Conservation (phyloP, 2,113 vertebrate genomes). For the Anarrhichthys ocellatus region DNA sequence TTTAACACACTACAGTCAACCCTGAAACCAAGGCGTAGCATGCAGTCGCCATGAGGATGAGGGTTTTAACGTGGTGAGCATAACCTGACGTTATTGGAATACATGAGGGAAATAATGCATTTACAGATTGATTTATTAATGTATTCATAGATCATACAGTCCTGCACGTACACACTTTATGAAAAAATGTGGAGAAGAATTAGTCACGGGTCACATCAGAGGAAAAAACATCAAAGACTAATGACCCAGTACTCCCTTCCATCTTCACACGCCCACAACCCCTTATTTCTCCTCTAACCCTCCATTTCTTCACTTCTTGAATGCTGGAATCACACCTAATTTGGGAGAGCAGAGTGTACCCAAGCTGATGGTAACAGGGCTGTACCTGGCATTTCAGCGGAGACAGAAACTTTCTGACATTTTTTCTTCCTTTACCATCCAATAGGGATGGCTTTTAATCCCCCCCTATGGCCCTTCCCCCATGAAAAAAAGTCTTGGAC, state of each 20-base stretch:
- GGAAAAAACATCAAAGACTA: conserved; percentile 43
- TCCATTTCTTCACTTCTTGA: conserved; percentile 39
- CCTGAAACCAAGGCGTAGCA: conserved; percentile 26
- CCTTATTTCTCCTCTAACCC: conserved; percentile 32
- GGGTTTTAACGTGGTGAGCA: conserved; percentile 13
- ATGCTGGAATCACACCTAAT: conserved; percentile 68
- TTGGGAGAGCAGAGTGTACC: conserved; percentile 80
- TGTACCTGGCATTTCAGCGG: conserved; percentile 73
- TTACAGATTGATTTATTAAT: conserved; percentile 1
- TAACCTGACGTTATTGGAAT: background rate
- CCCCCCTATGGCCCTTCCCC: background rate
- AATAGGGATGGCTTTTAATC: background rate
- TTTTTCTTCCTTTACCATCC: conserved; percentile 41
- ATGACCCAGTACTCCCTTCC: conserved; percentile 29
- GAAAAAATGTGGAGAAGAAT: conserved; percentile 6
- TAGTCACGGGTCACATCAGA: conserved; percentile 41
- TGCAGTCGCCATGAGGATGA: background rate
- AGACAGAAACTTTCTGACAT: conserved; percentile 65
- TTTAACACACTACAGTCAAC: conserved; percentile 39
- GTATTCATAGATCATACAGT: conserved; percentile 6
- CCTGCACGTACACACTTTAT: background rate
- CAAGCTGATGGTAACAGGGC: conserved; percentile 68
- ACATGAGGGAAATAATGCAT: conserved; percentile 3
- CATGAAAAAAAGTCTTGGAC: background rate
- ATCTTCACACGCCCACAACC: conserved; percentile 30